Percentiles rank a stretch among this genome's conserved stretches.
These are phyloP conservation scores for Marronus borbonicus DNA, from an alignment of 2,888 invertebrate genomes.

Conservation along the genomic window DNA sequence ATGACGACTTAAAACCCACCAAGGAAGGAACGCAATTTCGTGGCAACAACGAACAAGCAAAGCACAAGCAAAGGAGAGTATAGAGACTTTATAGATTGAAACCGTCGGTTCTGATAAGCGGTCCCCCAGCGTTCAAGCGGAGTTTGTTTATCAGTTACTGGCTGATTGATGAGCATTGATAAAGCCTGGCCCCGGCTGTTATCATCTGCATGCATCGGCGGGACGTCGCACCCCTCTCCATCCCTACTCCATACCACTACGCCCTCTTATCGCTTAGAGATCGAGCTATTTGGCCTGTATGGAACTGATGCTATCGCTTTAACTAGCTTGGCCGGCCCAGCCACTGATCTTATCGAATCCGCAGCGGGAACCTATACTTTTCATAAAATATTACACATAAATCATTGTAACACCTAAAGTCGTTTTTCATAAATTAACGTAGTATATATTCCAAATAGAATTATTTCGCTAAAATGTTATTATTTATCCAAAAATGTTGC, in stretches of 20 bases:
- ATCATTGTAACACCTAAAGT: slow-evolving; percentile 66
- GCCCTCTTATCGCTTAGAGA: slow-evolving; percentile 61
- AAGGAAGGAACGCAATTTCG: slow-evolving; percentile 50
- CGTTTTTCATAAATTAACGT: slow-evolving; percentile 55
- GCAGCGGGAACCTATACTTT: slow-evolving; percentile 63
- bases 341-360: slow-evolving; percentile 71
- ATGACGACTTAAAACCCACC: slow-evolving; percentile 28
- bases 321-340: slow-evolving; percentile 74
- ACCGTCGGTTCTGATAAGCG: slow-evolving; percentile 74
- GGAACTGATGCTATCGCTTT: slow-evolving; percentile 72
- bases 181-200: slow-evolving; percentile 68
- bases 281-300: slow-evolving; percentile 70
- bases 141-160: slow-evolving; percentile 70
- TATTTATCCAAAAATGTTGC: not conserved
- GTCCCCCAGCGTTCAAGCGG: slow-evolving; percentile 69
- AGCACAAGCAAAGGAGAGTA: slow-evolving; percentile 45
- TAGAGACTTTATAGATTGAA: slow-evolving; percentile 70
- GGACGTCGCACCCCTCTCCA: slow-evolving; percentile 59
- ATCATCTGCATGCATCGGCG: slow-evolving; percentile 70
- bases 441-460: slow-evolving; percentile 19
- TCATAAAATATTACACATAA: slow-evolving; percentile 63
- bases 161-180: slow-evolving; percentile 71
- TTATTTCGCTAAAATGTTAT: slow-evolving; percentile 14
- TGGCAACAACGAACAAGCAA: slow-evolving; percentile 46
- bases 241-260: slow-evolving; percentile 60